A percentile compares a stretch with the other conserved stretches of the same genome.
Conservation (phyloP, 2,888 invertebrate species). For the Parasteatoda lunata region DNA sequence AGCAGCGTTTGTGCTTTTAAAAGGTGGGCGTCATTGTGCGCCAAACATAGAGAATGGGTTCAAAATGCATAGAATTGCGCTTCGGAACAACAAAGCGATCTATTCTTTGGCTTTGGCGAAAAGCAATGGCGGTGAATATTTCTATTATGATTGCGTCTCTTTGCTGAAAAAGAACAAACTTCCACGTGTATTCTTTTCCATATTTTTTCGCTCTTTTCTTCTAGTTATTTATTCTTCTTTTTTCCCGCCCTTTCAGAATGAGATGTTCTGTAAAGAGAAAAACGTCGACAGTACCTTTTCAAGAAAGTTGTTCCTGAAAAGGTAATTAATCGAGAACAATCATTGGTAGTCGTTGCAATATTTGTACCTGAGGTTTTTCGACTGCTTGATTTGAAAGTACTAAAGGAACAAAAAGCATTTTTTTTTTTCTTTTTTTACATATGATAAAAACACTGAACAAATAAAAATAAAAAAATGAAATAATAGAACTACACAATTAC, state of each 20-base stretch:
- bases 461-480: too few relatives aligned
- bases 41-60: slow-evolving; percentile 37
- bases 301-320: slow-evolving; percentile 22
- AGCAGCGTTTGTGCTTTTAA: slow-evolving; percentile 57
- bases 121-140: slow-evolving; percentile 59
- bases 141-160: slow-evolving; percentile 61
- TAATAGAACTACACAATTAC: too few relatives aligned
- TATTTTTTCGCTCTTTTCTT: slow-evolving; percentile 11
- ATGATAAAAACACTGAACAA: too few relatives aligned
- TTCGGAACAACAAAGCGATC: slow-evolving; percentile 46
- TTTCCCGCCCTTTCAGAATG: slow-evolving; percentile 20
- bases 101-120: slow-evolving; percentile 29
- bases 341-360: neutral
- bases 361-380: neutral
- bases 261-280: slow-evolving; percentile 31
- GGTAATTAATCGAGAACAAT: slow-evolving; percentile 26
- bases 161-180: slow-evolving; percentile 30
- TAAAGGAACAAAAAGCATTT: too few relatives aligned
- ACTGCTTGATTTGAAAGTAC: neutral
- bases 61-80: slow-evolving; percentile 61
- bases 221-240: slow-evolving; percentile 33
- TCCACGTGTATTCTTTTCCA: slow-evolving; percentile 24
- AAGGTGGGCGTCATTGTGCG: slow-evolving; percentile 61
- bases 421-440: too few relatives aligned
- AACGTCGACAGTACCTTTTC: slow-evolving; percentile 47